Percentiles rank a stretch among this genome's conserved stretches.
phyloP scores from a whole-genome alignment of 2,797 vertebrate species.

The Dallia pectoralis region DNA sequence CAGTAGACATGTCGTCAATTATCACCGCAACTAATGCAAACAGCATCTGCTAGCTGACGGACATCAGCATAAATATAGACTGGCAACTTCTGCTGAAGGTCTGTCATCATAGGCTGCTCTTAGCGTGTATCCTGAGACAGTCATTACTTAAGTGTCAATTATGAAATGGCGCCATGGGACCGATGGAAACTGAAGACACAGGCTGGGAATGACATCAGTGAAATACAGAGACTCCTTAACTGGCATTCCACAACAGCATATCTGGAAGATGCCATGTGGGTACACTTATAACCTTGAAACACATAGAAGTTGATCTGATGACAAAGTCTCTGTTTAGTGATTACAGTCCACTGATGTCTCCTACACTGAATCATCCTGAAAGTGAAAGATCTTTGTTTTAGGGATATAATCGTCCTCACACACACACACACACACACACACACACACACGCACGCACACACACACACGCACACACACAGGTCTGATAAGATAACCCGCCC shows the following conservation, averaged over 20 bases:
- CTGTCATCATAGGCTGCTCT: not conserved
- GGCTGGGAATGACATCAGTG: not conserved
- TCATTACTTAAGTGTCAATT: not conserved
- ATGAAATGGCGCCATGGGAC: not conserved
- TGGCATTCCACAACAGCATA: not conserved
- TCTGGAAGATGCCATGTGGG: not conserved
- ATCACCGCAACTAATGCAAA: conserved; percentile 4
- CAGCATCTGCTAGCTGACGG: not conserved
- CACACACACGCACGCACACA: conserved; percentile 18
- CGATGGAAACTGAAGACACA: not conserved
- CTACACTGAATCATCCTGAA: too few species aligned
- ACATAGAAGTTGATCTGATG: not conserved
- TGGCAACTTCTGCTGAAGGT: conserved; percentile 4
- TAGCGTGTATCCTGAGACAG: not conserved
- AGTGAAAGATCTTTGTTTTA: too few species aligned
- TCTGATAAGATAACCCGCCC: not conserved
- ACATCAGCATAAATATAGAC: not conserved
- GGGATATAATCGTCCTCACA: conserved; percentile 2
- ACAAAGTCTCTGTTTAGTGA: not conserved
- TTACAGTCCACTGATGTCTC: too few species aligned
- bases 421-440: conserved; percentile 15
- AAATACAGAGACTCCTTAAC: not conserved
- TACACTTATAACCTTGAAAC: not conserved
- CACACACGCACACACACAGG: conserved; percentile 10
- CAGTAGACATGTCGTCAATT: too few species aligned